Evolutionary conservation across 2,888 invertebrate species (phyloP), one percentile per base, ranked within the genome.

Genomic region (Pachycephus smyrnensis): DNA sequence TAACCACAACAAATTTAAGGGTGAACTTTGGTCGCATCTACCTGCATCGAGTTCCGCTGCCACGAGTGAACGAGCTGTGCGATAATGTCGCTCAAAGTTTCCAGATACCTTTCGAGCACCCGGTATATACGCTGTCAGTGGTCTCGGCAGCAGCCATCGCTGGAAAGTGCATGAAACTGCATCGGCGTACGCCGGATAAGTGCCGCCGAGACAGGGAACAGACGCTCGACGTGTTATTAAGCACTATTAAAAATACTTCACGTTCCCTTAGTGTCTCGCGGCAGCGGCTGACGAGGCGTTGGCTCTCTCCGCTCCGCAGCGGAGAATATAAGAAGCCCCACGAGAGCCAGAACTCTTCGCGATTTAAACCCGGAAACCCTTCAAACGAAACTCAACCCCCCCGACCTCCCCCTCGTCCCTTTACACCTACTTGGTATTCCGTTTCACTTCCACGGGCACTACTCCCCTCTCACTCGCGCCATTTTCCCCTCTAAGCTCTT

Each of bases 151-250:
- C 30, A 15, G 9, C 12, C 69, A 30, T 15, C 69, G 11, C 12
- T 30, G 32, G 9, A 31, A 32, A 69, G 69, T 30, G 30, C 69
- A 69, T 11, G 69, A 69, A 69, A 30, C 30, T 32, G 69, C 69
- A 69, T 1, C 32, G 69, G 30, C 69, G 69, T 6, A 6, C 69
- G 69, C 30, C 32, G 32, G 69, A 32, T 69, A 69, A 69, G 69
- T 69, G 69, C 30, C 31, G 75, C 30, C 55, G 37, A 76, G 82
- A 79, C 78, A 68, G 75, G 74, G 76, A 73, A 74, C 75, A 78
- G 78, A 78, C 80, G 75, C 73, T 12, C 73, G 76, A 55, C 80
- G 71, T 75, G 77, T 82, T 78, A 82, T 82, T 82, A 78, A 82
- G 78, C 37, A 71, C 77, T 68, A 77, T 80, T 81, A 80, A 75